These are phyloP conservation scores for Hippocampus kuda DNA, from an alignment of 2,797 vertebrate genomes.

Conservation along the genomic window DNA sequence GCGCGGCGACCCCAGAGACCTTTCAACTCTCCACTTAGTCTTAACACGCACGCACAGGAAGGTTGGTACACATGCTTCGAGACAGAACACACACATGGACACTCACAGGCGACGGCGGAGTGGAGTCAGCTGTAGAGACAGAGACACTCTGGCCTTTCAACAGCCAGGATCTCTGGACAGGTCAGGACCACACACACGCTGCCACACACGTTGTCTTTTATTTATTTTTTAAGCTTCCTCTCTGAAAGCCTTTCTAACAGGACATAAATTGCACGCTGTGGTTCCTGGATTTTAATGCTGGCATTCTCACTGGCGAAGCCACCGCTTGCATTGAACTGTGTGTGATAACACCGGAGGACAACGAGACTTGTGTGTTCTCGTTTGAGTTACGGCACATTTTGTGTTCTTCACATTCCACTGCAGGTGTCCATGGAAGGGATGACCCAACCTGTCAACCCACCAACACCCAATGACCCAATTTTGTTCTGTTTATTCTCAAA, in stretches of 20 bases:
- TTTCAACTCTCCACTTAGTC: conserved; percentile 48
- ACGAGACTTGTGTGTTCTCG: not conserved
- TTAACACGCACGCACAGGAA: conserved; percentile 14
- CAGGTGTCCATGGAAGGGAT: not conserved
- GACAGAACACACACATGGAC: conserved; percentile 22
- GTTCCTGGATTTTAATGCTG: not conserved
- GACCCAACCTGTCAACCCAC: not conserved
- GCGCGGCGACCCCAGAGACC: conserved; percentile 42
- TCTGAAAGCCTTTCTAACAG: not conserved
- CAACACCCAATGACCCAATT: not conserved
- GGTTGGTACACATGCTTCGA: conserved; percentile 32
- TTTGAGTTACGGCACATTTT: not conserved
- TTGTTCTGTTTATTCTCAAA: not conserved
- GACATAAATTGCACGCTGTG: not conserved
- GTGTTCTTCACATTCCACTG: not conserved
- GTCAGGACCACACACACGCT: conserved; percentile 72
- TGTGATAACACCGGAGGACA: not conserved
- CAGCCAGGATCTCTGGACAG: conserved; percentile 61
- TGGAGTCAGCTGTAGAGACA: conserved; percentile 67
- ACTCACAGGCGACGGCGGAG: conserved; percentile 53
- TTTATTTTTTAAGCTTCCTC: not conserved
- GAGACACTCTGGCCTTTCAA: conserved; percentile 66
- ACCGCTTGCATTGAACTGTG: not conserved
- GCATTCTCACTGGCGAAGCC: not conserved
- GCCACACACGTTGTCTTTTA: conserved; percentile 14